Percentiles rank a stretch among this genome's conserved stretches.
Evolutionary conservation across 2,113 vertebrate genomes (phyloP).

Genomic region (Percopsis transmontana): DNA sequence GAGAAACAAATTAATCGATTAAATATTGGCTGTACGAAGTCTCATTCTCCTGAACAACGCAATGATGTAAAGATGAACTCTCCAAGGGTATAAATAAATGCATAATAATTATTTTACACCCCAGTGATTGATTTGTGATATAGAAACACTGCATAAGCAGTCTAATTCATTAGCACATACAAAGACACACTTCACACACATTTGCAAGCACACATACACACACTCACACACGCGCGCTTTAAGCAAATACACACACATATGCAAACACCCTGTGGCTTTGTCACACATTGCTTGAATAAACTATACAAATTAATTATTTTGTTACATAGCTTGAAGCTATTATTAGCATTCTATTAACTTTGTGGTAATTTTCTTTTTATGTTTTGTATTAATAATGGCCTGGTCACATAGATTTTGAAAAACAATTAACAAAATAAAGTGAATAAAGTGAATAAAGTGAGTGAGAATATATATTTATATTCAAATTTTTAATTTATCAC

Average conservation of each 20-base stretch:
- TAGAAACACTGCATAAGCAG: no score
- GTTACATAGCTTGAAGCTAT: conserved; percentile 19
- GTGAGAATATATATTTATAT: background rate
- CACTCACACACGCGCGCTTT: conserved; percentile 7
- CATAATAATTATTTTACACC: no score
- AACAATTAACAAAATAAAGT: background rate
- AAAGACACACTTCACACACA: background rate
- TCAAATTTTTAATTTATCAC: background rate
- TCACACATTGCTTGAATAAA: conserved; percentile 25
- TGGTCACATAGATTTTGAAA: no score
- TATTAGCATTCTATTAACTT: conserved; percentile 43
- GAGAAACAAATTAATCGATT: background rate
- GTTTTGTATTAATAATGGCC: no score
- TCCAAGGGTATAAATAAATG: no score
- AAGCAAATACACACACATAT: background rate
- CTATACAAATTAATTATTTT: conserved; percentile 26
- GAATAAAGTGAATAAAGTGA: background rate
- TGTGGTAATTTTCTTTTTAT: conserved; percentile 29
- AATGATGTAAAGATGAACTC: background rate
- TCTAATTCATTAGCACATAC: no score
- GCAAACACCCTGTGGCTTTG: background rate
- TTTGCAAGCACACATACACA: conserved; percentile 13
- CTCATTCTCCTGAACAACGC: no score
- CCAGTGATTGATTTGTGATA: no score
- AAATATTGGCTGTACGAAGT: background rate